A percentile compares a stretch with the other conserved stretches of the same genome.
phyloP scores from a whole-genome alignment of 1,140 invertebrate genomes.

The Drosophila jambulina region DNA sequence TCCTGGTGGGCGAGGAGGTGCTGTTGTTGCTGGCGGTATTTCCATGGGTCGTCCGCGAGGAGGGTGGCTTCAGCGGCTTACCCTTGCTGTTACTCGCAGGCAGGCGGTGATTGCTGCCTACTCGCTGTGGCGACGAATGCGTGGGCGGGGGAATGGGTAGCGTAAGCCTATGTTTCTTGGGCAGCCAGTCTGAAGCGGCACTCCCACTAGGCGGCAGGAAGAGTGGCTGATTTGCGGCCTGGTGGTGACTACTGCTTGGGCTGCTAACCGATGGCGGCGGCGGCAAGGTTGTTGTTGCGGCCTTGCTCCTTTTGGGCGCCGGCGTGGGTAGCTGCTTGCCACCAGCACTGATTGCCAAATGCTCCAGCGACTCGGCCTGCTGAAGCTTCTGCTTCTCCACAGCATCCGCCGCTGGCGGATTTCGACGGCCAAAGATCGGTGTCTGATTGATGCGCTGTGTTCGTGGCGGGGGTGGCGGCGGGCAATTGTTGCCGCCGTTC shows the following conservation, averaged over 20 bases:
- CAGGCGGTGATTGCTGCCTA: conserved; percentile 15
- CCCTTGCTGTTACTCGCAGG: conserved; percentile 19
- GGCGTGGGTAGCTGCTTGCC: conserved; percentile 29
- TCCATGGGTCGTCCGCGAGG: conserved; percentile 3
- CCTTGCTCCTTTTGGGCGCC: conserved; percentile 52
- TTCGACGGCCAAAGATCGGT: conserved; percentile 73
- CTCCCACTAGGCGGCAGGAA: neutral
- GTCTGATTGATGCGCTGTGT: conserved; percentile 83
- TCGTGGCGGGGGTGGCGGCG: conserved; percentile 8
- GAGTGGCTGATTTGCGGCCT: neutral
- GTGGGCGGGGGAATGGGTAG: conserved; percentile 24
- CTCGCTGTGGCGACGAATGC: neutral
- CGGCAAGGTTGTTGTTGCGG: neutral
- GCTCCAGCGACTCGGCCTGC: conserved; percentile 73
- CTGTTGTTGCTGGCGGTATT: conserved; percentile 3
- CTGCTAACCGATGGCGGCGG: neutral
- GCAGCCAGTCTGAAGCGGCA: conserved; percentile 38
- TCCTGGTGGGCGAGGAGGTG: conserved; percentile 42
- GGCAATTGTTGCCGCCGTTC: conserved; percentile 33
- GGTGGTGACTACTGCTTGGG: neutral
- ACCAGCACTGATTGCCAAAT: conserved; percentile 37
- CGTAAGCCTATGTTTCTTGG: conserved; percentile 70
- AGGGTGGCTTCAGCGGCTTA: conserved; percentile 29
- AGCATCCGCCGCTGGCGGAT: conserved; percentile 9
- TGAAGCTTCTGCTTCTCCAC: conserved; percentile 29